Base-by-base conservation (phyloP, 2,113 vertebrate genomes). In the Lutjanus erythropterus region DNA sequence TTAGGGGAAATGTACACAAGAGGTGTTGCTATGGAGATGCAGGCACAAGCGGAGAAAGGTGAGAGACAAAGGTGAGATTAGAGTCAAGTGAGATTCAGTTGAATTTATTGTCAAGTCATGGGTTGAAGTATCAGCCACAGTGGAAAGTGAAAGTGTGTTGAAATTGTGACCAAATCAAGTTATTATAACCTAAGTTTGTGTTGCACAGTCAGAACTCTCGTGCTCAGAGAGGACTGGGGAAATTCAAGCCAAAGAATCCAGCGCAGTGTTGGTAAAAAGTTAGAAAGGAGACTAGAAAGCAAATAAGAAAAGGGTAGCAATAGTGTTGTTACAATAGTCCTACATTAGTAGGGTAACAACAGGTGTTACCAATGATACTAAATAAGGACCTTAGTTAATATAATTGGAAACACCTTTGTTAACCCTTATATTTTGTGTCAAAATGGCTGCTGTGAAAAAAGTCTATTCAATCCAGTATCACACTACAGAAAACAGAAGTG, bases 11-110 rank as follows among this genome's bases (percentile, higher is more conserved):
- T 49, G 60, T 15, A 68, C 12, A 62, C 9, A 0, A 31, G 56
- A 58, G 42, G 9, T 46, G 66, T 71, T 71, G 70, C 73, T 21
- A 83, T 75, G 61, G 78, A 47, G 84, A 83, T 3, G 6, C 67
- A 70, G 59, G 44, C 15, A 27, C 25, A 71, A 56, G 35, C 33
- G 60, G 2, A 35, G 42, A 68, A 49, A 41, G 56, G 9, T 29
- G 37, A 49, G 11, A 64, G 41, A 31, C 0, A n/a, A 60, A 80
- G 31, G 35, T 41, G 59, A 52, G 9, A 72, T 70, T 67, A 16
- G 14, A 39, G 37, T 8, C 25, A 44, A 6, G 59, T 7, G 25
- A 53, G n/a, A 72, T n/a, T 53, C 29, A n/a, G 3, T 65, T 19
- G 35, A 56, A 58, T 37, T 35, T 47, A 59, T 27, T 1, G 8